Conservation (phyloP, 1,140 invertebrate genomes). For the Venustaconcha ellipsiformis region DNA sequence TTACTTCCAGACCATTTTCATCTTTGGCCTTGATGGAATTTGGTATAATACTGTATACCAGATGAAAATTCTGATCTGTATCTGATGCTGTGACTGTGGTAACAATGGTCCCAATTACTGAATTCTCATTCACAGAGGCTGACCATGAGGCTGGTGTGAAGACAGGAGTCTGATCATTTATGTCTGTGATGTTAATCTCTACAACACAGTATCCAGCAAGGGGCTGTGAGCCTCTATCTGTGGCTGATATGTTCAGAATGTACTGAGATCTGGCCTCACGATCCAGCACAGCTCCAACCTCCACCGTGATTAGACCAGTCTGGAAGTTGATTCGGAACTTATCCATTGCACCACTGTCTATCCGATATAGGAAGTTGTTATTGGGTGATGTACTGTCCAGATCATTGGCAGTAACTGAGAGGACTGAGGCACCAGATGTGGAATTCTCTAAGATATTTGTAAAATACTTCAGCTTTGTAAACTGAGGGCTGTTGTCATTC, state of each 20-base stretch:
- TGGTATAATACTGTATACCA: conserved; percentile 35
- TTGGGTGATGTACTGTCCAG: conserved; percentile 46
- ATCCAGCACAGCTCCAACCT: conserved; percentile 46
- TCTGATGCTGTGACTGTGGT: conserved; percentile 40
- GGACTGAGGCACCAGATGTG: conserved; percentile 36
- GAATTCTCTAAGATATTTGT: conserved; percentile 42
- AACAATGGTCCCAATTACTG: conserved; percentile 21
- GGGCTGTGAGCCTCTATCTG: conserved; percentile 47
- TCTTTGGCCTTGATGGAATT: conserved; percentile 32
- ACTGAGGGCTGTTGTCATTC: conserved; percentile 44
- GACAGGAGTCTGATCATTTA: conserved; percentile 46
- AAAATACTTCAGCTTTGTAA: conserved; percentile 30
- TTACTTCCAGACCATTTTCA: conserved; percentile 29
- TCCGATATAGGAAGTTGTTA: conserved; percentile 53
- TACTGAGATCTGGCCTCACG: conserved; percentile 42
- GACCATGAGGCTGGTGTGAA: conserved; percentile 11
- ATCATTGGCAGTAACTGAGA: conserved; percentile 44
- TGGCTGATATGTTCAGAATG: conserved; percentile 43
- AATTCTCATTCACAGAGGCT: conserved; percentile 5
- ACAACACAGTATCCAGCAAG: conserved; percentile 34
- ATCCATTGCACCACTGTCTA: conserved; percentile 53
- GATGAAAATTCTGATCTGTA: conserved; percentile 29
- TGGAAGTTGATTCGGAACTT: conserved; percentile 55
- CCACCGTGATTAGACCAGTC: conserved; percentile 44
- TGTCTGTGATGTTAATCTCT: conserved; percentile 36